Evolutionary conservation across 2,797 vertebrate species (phyloP).

Genomic region (Margarornis squamiger): DNA sequence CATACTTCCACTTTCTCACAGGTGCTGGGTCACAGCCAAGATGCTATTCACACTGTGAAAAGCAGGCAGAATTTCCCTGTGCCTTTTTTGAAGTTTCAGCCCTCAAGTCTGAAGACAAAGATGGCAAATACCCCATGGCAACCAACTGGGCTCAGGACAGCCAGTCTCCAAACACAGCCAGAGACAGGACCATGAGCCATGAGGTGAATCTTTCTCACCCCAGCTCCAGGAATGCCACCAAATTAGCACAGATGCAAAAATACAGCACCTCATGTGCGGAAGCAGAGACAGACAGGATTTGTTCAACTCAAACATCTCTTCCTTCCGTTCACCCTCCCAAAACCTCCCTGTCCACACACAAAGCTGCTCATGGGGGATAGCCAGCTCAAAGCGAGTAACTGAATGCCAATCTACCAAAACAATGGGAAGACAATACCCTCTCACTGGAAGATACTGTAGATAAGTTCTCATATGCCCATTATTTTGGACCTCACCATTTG

Average conservation of each 20-base stretch:
- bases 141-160: background rate
- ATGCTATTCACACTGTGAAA: accelerated
- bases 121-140: background rate
- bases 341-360: background rate
- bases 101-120: background rate
- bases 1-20: background rate
- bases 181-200: accelerated
- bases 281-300: background rate
- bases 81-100: background rate
- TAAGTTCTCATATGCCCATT: background rate
- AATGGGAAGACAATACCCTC: background rate
- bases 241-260: background rate
- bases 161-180: background rate
- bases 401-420: background rate
- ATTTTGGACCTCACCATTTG: background rate
- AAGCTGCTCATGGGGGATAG: background rate
- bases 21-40: background rate
- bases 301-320: background rate
- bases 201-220: background rate
- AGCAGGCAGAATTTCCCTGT: background rate
- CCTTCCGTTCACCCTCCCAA: accelerated
- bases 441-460: background rate
- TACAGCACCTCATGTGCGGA: accelerated
- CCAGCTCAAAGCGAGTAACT: background rate
- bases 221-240: accelerated